Percentiles rank a stretch among this genome's conserved stretches.
Conservation (phyloP, 2,113 vertebrate species). For the Pseudorectes ferrugineus region DNA sequence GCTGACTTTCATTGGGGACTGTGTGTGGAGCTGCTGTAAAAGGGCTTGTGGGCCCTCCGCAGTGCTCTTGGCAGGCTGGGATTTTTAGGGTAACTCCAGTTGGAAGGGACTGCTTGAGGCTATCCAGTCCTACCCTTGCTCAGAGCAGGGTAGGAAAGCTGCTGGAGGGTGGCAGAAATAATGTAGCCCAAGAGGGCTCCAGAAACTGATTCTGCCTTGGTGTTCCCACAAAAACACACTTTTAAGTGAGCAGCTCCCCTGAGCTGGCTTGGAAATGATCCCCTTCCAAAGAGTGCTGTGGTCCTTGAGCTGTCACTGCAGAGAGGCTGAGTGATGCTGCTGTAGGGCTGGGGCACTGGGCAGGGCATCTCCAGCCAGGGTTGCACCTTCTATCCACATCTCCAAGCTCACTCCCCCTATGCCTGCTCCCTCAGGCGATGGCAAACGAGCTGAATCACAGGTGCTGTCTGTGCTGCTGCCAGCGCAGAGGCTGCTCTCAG, state of each 20-base stretch:
- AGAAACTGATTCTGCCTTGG: background rate
- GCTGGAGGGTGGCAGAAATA: background rate
- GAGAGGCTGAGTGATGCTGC: fast-evolving
- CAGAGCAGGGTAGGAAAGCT: background rate
- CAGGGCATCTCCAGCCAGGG: background rate
- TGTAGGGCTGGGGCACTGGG: background rate
- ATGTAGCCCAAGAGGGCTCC: fast-evolving
- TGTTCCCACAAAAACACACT: background rate
- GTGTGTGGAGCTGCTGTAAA: background rate
- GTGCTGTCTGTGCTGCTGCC: background rate
- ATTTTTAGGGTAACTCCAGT: background rate
- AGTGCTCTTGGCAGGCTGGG: background rate
- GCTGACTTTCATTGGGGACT: fast-evolving
- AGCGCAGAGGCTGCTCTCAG: background rate
- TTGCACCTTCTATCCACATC: fast-evolving
- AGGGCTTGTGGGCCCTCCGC: background rate
- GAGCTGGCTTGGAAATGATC: fast-evolving
- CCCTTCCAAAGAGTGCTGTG: fast-evolving
- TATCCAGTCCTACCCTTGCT: background rate
- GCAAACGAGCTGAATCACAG: conserved; percentile 58
- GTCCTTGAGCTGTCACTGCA: background rate
- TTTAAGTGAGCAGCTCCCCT: background rate
- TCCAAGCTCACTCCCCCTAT: fast-evolving
- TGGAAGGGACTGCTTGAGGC: background rate
- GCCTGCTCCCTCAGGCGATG: fast-evolving